Conservation (phyloP, 2,888 invertebrate genomes). For the Euspilapteryx auroguttella region DNA sequence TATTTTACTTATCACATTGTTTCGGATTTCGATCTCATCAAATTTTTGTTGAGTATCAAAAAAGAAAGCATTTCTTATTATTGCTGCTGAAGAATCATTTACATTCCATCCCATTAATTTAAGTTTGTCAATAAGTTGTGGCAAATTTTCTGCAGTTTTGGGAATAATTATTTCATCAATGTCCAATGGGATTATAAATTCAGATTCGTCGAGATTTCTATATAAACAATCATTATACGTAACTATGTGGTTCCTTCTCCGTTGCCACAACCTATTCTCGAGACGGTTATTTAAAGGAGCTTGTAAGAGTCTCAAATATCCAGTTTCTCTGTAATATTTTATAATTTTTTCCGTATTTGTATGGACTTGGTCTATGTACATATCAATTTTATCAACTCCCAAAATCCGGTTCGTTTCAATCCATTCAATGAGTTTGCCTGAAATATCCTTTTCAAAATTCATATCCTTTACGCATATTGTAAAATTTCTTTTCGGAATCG, state of each 20-base stretch:
- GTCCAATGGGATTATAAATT: constrained; percentile 70
- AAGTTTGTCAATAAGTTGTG: constrained; percentile 53
- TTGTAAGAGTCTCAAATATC: constrained; percentile 45
- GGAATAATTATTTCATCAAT: constrained; percentile 76
- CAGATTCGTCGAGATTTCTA: constrained; percentile 65
- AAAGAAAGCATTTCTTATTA: constrained; percentile 70
- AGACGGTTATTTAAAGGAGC: constrained; percentile 53
- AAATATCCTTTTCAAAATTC: constrained; percentile 65
- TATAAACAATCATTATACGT: constrained; percentile 81
- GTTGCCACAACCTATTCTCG: constrained; percentile 59
- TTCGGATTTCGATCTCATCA: constrained; percentile 17
- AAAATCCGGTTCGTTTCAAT: constrained; percentile 68
- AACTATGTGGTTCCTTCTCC: constrained; percentile 71
- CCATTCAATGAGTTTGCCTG: constrained; percentile 68
- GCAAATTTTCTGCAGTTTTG: constrained; percentile 59
- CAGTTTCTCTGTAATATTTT: constrained; percentile 52
- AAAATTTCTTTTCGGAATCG: constrained; percentile 37
- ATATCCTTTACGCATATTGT: constrained; percentile 75
- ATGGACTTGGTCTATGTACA: constrained; percentile 66
- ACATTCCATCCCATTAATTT: constrained; percentile 35
- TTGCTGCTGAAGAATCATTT: constrained; percentile 59
- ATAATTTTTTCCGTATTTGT: constrained; percentile 56
- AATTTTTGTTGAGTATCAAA: constrained; percentile 56
- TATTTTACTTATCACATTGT: constrained; percentile 20
- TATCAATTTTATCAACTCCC: constrained; percentile 67